phyloP scores from a whole-genome alignment of 2,888 invertebrate species.

The Netelia melanura region DNA sequence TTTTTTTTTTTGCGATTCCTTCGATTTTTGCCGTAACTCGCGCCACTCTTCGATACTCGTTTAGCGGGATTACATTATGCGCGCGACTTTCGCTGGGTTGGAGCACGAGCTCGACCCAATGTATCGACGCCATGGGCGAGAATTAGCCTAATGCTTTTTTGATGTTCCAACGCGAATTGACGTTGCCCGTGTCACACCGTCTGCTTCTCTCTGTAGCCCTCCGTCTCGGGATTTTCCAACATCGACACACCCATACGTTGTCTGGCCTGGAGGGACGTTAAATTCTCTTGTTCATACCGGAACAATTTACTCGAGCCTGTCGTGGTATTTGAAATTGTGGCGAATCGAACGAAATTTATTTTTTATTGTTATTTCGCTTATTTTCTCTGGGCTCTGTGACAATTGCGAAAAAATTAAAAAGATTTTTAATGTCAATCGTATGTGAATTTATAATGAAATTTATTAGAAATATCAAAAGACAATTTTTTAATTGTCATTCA shows the following conservation, averaged over 20 bases:
- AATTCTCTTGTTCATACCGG: neutral
- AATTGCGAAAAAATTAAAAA: too few relatives aligned
- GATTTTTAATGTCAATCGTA: too few relatives aligned
- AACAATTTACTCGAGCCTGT: neutral
- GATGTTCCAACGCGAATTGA: conserved; percentile 58
- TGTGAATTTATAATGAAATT: too few relatives aligned
- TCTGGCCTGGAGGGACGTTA: neutral
- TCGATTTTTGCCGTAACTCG: conserved; percentile 28
- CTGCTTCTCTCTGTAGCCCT: too few relatives aligned
- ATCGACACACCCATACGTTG: neutral
- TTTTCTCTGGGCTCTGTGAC: neutral
- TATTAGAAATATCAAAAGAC: too few relatives aligned
- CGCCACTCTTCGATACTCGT: neutral
- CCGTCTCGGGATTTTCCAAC: neutral
- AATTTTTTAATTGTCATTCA: neutral
- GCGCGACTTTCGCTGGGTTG: conserved; percentile 9
- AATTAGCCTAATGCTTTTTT: conserved; percentile 72
- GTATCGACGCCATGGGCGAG: conserved; percentile 19
- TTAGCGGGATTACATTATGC: conserved; percentile 41
- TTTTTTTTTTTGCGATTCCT: neutral
- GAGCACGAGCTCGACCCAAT: neutral
- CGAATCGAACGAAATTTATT: neutral
- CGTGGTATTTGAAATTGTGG: neutral
- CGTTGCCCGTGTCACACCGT: neutral
- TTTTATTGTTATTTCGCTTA: neutral